Percentiles rank a stretch among this genome's conserved stretches.
Conservation (phyloP, 2,888 invertebrate species). For the Branchipolynoe longqiensis region DNA sequence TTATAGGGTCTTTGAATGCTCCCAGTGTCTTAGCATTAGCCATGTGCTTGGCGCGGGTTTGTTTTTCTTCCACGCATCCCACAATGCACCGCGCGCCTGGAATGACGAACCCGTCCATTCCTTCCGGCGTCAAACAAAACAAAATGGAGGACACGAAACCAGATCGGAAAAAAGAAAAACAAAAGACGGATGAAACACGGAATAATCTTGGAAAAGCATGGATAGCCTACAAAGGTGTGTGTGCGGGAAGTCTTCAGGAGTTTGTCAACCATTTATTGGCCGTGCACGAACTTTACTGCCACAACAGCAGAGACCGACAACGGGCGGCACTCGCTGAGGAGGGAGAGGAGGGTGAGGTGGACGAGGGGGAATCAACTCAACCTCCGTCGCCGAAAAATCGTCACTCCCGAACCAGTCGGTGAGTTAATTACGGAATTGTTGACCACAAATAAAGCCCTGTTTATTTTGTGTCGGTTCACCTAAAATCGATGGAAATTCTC, state of each 20-base stretch:
- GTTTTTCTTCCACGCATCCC: too few relatives aligned
- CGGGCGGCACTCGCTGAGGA: background rate
- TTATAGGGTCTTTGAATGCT: too few relatives aligned
- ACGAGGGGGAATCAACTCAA: background rate
- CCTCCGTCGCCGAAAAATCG: conserved; percentile 20
- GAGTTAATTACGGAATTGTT: background rate
- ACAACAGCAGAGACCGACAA: conserved; percentile 13
- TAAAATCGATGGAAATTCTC: too few relatives aligned
- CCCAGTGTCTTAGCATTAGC: too few relatives aligned
- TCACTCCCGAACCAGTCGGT: background rate
- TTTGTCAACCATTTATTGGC: conserved; percentile 42
- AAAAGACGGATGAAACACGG: conserved; percentile 50
- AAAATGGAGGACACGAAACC: conserved; percentile 41
- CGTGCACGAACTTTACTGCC: conserved; percentile 50
- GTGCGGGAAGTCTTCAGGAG: conserved; percentile 47
- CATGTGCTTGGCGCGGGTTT: too few relatives aligned
- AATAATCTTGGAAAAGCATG: conserved; percentile 53
- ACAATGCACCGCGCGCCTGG: too few relatives aligned
- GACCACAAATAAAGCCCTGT: too few relatives aligned
- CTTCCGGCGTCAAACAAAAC: conserved; percentile 49
- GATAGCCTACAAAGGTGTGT: conserved; percentile 24
- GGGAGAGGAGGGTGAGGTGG: conserved; percentile 21
- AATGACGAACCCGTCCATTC: too few relatives aligned
- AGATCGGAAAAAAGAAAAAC: conserved; percentile 54
- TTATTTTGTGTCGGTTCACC: too few relatives aligned